Conservation (phyloP, 2,113 vertebrate species). For the Patagioenas fasciata region DNA sequence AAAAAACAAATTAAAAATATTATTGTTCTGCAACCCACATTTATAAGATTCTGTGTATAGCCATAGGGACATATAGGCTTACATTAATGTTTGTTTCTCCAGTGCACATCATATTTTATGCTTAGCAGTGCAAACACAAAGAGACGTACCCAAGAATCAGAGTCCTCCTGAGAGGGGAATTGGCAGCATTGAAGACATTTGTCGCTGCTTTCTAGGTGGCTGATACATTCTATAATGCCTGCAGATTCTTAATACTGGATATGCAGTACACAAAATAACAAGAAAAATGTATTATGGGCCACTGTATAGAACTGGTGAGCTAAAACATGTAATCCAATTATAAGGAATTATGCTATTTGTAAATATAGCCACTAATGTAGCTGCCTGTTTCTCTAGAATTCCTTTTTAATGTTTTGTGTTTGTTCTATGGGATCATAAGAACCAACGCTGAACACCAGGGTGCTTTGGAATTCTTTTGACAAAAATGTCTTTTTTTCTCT, state of each 20-base stretch:
- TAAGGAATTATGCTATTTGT: background rate
- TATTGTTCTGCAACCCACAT: background rate
- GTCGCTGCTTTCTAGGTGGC: background rate
- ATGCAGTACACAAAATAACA: background rate
- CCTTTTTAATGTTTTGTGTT: background rate
- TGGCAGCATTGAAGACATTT: background rate
- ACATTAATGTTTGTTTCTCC: background rate
- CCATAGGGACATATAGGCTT: background rate
- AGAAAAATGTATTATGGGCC: background rate
- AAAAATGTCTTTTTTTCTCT: background rate
- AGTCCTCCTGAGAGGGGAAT: background rate
- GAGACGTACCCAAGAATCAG: background rate
- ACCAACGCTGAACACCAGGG: background rate
- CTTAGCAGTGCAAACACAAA: background rate
- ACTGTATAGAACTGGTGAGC: background rate
- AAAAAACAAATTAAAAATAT: background rate
- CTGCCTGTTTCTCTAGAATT: background rate
- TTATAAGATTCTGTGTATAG: background rate
- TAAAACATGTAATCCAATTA: fast-evolving
- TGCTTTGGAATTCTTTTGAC: background rate
- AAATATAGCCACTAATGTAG: background rate
- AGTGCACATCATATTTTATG: background rate
- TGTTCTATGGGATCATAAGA: background rate
- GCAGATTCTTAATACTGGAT: background rate
- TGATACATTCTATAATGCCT: background rate